These are phyloP conservation scores for Meriones psammophilus DNA, from an alignment of 2,797 vertebrate genomes.

Conservation along the genomic window DNA sequence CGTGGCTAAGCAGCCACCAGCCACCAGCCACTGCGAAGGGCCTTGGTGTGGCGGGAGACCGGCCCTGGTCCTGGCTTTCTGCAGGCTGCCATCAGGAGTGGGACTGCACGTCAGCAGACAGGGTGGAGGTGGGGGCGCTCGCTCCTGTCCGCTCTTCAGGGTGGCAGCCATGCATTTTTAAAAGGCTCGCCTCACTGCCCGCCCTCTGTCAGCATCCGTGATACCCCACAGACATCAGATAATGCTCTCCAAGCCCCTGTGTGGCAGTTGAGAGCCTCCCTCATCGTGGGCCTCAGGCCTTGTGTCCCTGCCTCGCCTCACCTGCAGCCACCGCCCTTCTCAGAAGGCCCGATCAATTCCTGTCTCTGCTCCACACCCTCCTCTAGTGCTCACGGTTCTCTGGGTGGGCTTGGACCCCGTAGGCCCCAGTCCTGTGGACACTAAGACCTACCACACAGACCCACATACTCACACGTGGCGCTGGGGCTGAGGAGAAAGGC, in stretches of 20 bases:
- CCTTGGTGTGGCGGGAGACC: too few species aligned
- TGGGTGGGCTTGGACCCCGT: not conserved
- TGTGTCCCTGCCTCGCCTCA: too few species aligned
- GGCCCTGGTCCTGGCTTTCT: not conserved
- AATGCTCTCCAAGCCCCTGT: not conserved
- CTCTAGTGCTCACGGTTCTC: not conserved
- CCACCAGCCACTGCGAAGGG: not conserved
- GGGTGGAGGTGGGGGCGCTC: not conserved
- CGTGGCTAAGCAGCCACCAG: not conserved
- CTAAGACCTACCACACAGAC: not conserved
- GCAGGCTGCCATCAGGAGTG: not conserved
- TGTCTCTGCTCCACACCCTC: too few species aligned
- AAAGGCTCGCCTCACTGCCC: not conserved
- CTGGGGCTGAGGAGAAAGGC: not conserved
- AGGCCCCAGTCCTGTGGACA: not conserved
- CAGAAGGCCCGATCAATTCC: not conserved
- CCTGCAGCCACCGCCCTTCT: not conserved
- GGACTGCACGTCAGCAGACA: not conserved
- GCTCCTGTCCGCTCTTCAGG: not conserved
- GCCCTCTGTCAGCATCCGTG: not conserved
- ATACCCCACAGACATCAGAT: not conserved
- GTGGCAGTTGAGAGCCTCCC: not conserved
- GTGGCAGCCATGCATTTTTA: not conserved
- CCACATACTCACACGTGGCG: not conserved
- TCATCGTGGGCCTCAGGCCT: too few species aligned